These are phyloP conservation scores for Gobio occitaniae DNA, from an alignment of 2,797 vertebrate genomes.

Conservation along the genomic window DNA sequence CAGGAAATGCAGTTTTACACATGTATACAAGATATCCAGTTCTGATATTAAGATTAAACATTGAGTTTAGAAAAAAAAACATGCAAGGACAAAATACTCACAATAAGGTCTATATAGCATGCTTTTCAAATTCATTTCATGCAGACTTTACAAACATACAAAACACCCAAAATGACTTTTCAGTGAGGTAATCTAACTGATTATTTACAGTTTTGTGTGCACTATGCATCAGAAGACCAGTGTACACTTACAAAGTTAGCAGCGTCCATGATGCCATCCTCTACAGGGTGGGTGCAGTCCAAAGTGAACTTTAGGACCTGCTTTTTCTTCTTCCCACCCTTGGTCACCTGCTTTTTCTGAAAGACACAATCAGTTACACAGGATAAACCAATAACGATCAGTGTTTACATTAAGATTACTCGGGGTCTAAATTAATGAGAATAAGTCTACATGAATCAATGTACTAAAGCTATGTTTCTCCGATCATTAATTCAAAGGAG, in stretches of 20 bases:
- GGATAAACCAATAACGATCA: background rate
- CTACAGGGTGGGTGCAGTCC: conserved; percentile 97
- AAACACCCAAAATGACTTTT: background rate
- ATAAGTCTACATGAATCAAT: background rate
- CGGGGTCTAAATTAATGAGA: background rate
- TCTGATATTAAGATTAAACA: background rate
- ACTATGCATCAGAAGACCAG: background rate
- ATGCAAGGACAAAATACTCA: background rate
- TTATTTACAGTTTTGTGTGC: background rate
- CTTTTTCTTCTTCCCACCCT: conserved; percentile 97
- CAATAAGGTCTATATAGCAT: background rate
- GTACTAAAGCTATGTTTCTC: background rate
- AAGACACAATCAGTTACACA: conserved; percentile 13
- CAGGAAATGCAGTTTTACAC: background rate
- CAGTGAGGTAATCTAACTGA: background rate
- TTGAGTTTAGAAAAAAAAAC: background rate
- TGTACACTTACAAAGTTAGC: conserved; percentile 92
- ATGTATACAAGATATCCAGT: background rate
- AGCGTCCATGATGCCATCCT: conserved; percentile 99
- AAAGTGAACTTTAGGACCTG: conserved; percentile 95
- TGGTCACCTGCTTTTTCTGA: conserved; percentile 87
- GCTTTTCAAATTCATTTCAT: background rate
- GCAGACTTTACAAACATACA: background rate
- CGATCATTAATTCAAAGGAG: background rate
- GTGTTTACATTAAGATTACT: accelerated